Evolutionary conservation across 2,797 vertebrate species (phyloP).

Genomic region (Anas bernieri): DNA sequence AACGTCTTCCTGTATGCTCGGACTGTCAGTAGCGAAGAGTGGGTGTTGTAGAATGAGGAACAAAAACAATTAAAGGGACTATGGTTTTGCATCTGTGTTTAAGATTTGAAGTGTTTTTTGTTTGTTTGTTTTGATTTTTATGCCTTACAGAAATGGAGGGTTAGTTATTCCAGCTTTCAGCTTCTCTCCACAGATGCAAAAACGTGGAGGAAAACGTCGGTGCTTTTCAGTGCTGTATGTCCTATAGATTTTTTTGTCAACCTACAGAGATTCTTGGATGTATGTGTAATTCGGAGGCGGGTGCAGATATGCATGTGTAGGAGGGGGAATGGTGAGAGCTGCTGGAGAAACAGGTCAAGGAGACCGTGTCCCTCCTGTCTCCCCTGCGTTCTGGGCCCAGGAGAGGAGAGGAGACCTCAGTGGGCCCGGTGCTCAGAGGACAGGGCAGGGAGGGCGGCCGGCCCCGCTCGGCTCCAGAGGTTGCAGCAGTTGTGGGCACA

Average conservation of each 20-base stretch:
- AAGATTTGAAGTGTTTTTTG: neutral
- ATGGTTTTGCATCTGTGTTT: neutral
- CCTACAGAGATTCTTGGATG: slow-evolving; percentile 51
- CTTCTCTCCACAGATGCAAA: neutral
- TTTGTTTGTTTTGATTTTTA: too few species aligned
- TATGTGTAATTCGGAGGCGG: slow-evolving; percentile 39
- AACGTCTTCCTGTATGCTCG: slow-evolving; percentile 1
- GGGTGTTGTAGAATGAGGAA: neutral
- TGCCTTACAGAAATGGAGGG: neutral
- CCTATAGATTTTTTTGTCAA: neutral
- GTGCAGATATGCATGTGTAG: slow-evolving; percentile 36
- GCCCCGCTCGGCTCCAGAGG: neutral
- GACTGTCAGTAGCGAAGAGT: neutral
- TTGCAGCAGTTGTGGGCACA: neutral
- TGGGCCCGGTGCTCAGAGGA: neutral
- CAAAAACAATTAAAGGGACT: neutral
- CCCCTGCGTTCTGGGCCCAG: neutral
- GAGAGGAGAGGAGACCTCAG: neutral
- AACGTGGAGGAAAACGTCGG: neutral
- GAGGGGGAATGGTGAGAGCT: slow-evolving; percentile 12
- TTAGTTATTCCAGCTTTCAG: neutral
- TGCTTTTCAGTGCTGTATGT: neutral
- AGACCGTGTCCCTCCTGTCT: slow-evolving; percentile 14
- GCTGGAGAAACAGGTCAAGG: slow-evolving; percentile 21
- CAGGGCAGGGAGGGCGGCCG: neutral